phyloP scores from a whole-genome alignment of 2,113 vertebrate genomes.

The Ceyx cyanopectus region DNA sequence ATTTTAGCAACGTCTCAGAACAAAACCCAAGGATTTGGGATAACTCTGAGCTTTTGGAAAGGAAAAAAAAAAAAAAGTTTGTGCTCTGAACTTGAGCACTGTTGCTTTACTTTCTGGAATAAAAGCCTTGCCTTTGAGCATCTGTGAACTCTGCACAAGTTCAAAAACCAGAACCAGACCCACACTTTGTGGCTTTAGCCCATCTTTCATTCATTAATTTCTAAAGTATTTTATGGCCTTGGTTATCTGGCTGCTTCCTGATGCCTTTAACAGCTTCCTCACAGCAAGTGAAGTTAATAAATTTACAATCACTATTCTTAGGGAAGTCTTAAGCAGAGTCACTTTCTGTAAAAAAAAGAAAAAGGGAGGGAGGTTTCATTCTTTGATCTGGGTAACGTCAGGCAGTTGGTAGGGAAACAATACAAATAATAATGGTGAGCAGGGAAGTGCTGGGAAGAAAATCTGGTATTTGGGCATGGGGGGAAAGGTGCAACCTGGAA shows the following conservation, averaged over 20 bases:
- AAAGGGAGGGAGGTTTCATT: neutral
- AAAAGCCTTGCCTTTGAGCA: neutral
- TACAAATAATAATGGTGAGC: neutral
- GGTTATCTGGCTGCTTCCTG: slow-evolving; percentile 71
- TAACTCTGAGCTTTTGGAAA: neutral
- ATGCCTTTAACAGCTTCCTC: slow-evolving; percentile 73
- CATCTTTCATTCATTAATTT: slow-evolving; percentile 73
- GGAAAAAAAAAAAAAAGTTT: neutral
- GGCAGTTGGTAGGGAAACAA: slow-evolving; percentile 13
- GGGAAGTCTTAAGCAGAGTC: neutral
- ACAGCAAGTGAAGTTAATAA: slow-evolving; percentile 63
- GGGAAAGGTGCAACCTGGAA: slow-evolving; percentile 13
- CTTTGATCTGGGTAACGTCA: slow-evolving; percentile 18
- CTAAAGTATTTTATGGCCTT: slow-evolving; percentile 63
- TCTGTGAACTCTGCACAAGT: slow-evolving; percentile 57
- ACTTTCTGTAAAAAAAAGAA: neutral
- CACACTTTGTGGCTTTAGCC: slow-evolving; percentile 52
- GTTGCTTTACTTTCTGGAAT: neutral
- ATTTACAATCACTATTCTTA: slow-evolving; percentile 1
- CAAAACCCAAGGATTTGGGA: slow-evolving; percentile 11
- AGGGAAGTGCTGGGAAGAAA: slow-evolving; percentile 13
- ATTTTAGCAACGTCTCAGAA: neutral
- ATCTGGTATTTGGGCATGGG: neutral
- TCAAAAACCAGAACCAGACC: slow-evolving; percentile 60
- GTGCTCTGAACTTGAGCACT: neutral